A percentile compares a stretch with the other conserved stretches of the same genome.
These are phyloP conservation scores for Anagrus nilaparvatae DNA, from an alignment of 1,140 invertebrate genomes.

Conservation along the genomic window DNA sequence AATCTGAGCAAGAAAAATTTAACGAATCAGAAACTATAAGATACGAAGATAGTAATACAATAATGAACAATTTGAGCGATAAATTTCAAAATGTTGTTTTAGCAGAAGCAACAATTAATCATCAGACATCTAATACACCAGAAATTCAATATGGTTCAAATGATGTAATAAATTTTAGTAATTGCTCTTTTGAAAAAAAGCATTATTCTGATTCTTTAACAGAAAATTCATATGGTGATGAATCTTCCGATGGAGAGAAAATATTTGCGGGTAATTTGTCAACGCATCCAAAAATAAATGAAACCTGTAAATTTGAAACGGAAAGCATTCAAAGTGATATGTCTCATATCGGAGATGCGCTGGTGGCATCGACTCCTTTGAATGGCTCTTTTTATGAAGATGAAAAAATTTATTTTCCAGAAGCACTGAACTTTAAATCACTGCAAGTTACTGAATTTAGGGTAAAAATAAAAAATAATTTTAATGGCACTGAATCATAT, in stretches of 20 bases:
- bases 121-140: too few species aligned
- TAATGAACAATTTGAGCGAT: too few species aligned
- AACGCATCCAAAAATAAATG: background rate
- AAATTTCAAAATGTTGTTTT: background rate
- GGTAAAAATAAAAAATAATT: background rate
- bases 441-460: too few species aligned
- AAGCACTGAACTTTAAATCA: too few species aligned
- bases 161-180: background rate
- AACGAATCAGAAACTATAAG: too few species aligned
- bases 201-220: background rate
- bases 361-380: constrained; percentile 4
- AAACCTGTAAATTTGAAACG: background rate
- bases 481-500: background rate
- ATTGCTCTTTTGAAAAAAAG: background rate
- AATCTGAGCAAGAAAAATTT: too few species aligned
- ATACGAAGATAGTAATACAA: too few species aligned
- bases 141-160: too few species aligned
- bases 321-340: constrained; percentile 1
- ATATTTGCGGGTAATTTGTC: background rate
- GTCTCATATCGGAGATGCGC: background rate
- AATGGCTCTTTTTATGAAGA: background rate
- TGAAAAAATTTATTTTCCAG: constrained; percentile 4
- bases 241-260: background rate
- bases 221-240: background rate
- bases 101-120: too few species aligned